Evolutionary conservation across 2,888 invertebrate species (phyloP).

Genomic region (Drosophila mimica): DNA sequence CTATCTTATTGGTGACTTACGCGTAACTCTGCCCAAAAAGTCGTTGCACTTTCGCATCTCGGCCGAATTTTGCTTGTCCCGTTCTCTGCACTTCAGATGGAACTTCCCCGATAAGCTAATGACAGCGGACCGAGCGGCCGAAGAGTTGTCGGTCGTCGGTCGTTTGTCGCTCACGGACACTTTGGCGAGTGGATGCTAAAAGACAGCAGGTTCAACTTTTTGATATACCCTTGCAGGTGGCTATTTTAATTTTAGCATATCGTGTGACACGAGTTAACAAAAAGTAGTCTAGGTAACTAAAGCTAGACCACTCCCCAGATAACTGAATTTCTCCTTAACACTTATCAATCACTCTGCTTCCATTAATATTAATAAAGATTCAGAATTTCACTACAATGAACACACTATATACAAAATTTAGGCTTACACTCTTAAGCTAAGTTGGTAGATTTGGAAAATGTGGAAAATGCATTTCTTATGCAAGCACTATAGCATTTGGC

Average conservation of each 20-base stretch:
- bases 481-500: fast-evolving
- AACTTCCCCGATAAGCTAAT: constrained; percentile 70
- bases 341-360: background rate
- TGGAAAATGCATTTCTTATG: background rate
- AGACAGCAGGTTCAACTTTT: constrained; percentile 16
- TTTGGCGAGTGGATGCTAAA: constrained; percentile 74
- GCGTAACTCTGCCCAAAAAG: constrained; percentile 36
- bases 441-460: background rate
- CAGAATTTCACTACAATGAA: background rate
- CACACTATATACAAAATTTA: background rate
- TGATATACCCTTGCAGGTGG: background rate
- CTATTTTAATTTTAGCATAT: background rate
- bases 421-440: background rate
- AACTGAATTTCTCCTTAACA: background rate
- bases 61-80: constrained; percentile 46
- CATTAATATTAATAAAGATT: background rate
- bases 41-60: constrained; percentile 74
- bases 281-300: background rate
- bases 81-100: constrained; percentile 56
- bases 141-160: constrained; percentile 37
- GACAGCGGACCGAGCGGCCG: constrained; percentile 47
- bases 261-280: background rate
- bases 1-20: constrained; percentile 16
- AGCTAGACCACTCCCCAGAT: background rate
- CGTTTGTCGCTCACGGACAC: constrained; percentile 20